These are phyloP conservation scores for Chironomus striatipennis DNA, from an alignment of 1,140 invertebrate species.

Conservation along the genomic window DNA sequence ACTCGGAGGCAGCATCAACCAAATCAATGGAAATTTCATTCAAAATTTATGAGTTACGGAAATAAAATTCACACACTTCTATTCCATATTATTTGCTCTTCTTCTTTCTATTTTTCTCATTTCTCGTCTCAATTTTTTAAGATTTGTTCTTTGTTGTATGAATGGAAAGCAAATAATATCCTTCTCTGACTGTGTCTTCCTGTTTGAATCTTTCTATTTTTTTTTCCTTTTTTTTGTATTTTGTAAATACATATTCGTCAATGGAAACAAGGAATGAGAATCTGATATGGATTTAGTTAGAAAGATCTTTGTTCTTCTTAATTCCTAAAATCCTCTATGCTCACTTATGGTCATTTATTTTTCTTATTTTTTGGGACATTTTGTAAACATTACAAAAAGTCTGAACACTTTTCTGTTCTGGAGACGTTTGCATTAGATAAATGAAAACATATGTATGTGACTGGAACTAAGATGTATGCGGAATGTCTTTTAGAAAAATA, in stretches of 20 bases:
- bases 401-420: too few relatives aligned
- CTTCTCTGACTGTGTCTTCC: slow-evolving; percentile 11
- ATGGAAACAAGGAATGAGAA: not conserved
- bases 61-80: slow-evolving; percentile 22
- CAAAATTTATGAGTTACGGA: slow-evolving; percentile 8
- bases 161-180: slow-evolving; percentile 18
- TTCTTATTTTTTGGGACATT: slow-evolving; percentile 14
- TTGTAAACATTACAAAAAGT: not conserved
- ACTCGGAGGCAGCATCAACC: not conserved
- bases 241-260: not conserved
- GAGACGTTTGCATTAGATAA: not conserved
- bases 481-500: too few relatives aligned
- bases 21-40: not conserved
- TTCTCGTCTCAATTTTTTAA: not conserved
- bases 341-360: slow-evolving; percentile 14
- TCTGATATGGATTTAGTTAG: slow-evolving; percentile 16
- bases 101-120: not conserved
- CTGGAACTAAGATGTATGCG: too few relatives aligned
- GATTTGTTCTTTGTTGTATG: not conserved
- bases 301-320: not conserved
- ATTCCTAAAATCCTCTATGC: not conserved
- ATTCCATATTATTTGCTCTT: slow-evolving; percentile 1
- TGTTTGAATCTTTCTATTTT: slow-evolving; percentile 10
- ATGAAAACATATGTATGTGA: not conserved
- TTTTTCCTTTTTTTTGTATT: not conserved